Evolutionary conservation across 2,888 invertebrate genomes (phyloP).

Genomic region (Agonopterix subpropinquella): DNA sequence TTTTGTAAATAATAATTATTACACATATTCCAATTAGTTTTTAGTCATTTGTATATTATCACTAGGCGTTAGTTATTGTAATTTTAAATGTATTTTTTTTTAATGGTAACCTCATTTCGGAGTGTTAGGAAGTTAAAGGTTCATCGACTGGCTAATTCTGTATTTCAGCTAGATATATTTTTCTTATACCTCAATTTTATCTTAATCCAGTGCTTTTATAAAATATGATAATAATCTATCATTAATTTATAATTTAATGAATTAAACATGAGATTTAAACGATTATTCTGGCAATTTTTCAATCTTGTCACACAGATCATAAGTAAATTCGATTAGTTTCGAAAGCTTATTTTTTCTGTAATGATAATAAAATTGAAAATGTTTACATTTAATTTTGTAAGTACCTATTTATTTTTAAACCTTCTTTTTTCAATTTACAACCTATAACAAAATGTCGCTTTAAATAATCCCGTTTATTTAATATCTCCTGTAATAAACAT

Average conservation of each 20-base stretch:
- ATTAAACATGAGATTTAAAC: too few species aligned
- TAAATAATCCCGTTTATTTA: constrained; percentile 52
- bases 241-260: too few species aligned
- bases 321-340: too few species aligned
- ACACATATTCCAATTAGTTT: constrained; percentile 64
- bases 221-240: too few species aligned
- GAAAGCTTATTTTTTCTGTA: too few species aligned
- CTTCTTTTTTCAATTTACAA: constrained; percentile 3
- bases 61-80: constrained; percentile 43
- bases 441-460: constrained; percentile 32
- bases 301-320: too few species aligned
- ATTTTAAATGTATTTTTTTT: constrained; percentile 47
- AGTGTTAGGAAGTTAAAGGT: constrained; percentile 11
- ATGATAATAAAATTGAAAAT: neutral
- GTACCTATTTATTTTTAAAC: neutral
- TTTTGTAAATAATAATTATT: constrained; percentile 56
- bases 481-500: constrained; percentile 57
- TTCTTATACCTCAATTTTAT: too few species aligned
- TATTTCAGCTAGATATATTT: too few species aligned
- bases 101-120: constrained; percentile 29
- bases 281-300: too few species aligned
- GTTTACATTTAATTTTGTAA: neutral
- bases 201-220: too few species aligned
- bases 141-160: neutral
- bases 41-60: constrained; percentile 68